Evolutionary conservation across 2,113 vertebrate species (phyloP).

Genomic region (Rhinoderma darwinii): DNA sequence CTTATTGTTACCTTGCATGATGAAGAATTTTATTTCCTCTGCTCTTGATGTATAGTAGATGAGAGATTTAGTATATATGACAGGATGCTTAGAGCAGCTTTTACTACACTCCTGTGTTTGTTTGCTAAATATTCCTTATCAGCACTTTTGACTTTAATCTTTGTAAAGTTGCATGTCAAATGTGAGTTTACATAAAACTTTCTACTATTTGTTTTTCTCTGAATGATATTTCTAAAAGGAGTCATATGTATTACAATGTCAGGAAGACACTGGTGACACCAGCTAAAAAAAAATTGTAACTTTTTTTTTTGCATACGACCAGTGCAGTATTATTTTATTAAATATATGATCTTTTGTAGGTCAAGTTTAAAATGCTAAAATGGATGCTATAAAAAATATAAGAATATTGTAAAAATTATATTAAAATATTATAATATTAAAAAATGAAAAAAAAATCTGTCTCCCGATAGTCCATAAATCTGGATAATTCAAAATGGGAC

Average conservation of each 20-base stretch:
- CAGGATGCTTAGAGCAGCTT: constrained; percentile 56
- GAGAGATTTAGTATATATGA: constrained; percentile 53
- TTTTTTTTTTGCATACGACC: neutral
- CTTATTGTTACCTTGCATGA: constrained; percentile 49
- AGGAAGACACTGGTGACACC: neutral
- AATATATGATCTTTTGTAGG: neutral
- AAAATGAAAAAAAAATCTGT: no score
- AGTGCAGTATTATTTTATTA: neutral
- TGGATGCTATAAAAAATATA: neutral
- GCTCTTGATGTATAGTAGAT: constrained; percentile 50
- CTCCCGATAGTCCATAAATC: no score
- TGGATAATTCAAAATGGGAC: no score
- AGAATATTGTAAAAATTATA: neutral
- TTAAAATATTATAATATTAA: neutral
- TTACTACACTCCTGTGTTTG: constrained; percentile 33
- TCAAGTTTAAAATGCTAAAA: neutral
- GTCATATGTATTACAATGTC: neutral
- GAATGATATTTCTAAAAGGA: neutral
- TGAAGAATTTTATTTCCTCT: constrained; percentile 40
- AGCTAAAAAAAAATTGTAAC: neutral
- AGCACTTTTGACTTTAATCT: constrained; percentile 50
- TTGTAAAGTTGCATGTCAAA: constrained; percentile 27
- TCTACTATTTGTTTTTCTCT: neutral
- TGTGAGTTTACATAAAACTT: constrained; percentile 17
- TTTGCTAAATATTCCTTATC: constrained; percentile 47